These are phyloP conservation scores for Apostichopus leukothele DNA, from an alignment of 53 echinoderm and acorn worm genomes.

Conservation along the genomic window DNA sequence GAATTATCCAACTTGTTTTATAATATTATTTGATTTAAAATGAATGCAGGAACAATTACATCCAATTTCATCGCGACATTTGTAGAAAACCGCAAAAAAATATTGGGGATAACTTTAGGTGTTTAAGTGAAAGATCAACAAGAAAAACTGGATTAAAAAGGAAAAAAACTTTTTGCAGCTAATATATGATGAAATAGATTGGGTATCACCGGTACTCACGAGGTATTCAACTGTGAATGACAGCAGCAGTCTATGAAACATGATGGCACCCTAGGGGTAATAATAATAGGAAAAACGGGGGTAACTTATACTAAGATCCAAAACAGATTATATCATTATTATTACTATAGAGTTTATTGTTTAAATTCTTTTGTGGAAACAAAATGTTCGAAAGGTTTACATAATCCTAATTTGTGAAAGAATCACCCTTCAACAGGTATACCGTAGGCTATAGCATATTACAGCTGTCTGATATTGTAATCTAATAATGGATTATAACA, in stretches of 20 bases:
- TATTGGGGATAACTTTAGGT: conserved; percentile 1
- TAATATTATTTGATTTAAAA: conserved; percentile 28
- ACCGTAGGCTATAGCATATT: too few species aligned
- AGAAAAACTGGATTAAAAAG: background rate
- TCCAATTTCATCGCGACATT: conserved; percentile 33
- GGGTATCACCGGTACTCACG: background rate
- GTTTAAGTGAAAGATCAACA: conserved; percentile 1
- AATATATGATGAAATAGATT: background rate
- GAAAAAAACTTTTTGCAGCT: background rate
- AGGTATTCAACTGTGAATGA: background rate
- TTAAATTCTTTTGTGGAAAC: too few species aligned
- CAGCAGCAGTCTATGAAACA: background rate
- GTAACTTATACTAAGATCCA: too few species aligned
- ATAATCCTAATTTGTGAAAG: too few species aligned
- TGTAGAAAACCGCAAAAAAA: conserved; percentile 25
- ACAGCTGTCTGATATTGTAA: too few species aligned
- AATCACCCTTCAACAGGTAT: too few species aligned
- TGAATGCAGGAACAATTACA: conserved; percentile 47
- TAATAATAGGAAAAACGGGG: background rate
- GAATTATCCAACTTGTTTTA: conserved; percentile 35
- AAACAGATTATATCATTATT: too few species aligned
- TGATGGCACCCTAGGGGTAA: background rate
- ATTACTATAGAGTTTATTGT: too few species aligned
- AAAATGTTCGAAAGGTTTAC: too few species aligned
- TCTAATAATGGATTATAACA: too few species aligned